Evolutionary conservation across 2,113 vertebrate species (phyloP).

Genomic region (Brachypodius melanocephalos): DNA sequence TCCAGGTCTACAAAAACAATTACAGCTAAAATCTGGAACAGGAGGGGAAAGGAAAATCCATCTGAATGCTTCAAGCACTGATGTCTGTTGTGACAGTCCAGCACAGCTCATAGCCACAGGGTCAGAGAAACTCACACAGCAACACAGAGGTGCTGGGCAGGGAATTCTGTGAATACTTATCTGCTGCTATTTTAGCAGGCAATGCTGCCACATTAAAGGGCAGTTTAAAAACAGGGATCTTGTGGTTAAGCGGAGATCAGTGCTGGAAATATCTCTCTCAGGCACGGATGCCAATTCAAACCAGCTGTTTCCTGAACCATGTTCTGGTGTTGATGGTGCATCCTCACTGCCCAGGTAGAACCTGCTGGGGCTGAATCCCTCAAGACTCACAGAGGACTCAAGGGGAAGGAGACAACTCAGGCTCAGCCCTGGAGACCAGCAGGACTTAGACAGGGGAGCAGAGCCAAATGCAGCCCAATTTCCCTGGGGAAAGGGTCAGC

Average conservation of each 20-base stretch:
- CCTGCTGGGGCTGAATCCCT: neutral
- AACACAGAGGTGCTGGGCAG: neutral
- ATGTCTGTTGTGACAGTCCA: neutral
- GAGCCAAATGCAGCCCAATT: neutral
- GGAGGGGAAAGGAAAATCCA: neutral
- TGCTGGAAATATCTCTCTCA: neutral
- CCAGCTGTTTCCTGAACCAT: neutral
- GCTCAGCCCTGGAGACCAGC: neutral
- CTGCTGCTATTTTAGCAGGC: neutral
- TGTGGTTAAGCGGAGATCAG: neutral
- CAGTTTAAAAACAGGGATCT: neutral
- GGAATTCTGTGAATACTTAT: neutral
- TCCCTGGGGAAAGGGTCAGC: neutral
- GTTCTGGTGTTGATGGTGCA: too few species aligned
- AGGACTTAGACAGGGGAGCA: neutral
- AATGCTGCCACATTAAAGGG: neutral
- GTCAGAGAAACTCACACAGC: neutral
- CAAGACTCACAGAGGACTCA: accelerated
- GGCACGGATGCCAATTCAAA: neutral
- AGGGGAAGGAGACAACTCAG: neutral
- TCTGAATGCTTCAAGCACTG: neutral
- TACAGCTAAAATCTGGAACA: neutral
- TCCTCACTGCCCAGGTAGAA: neutral
- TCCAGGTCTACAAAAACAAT: neutral
- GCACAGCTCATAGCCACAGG: neutral